These are phyloP conservation scores for Sphaerophoria rueppellii DNA, from an alignment of 2,888 invertebrate species.

Conservation along the genomic window DNA sequence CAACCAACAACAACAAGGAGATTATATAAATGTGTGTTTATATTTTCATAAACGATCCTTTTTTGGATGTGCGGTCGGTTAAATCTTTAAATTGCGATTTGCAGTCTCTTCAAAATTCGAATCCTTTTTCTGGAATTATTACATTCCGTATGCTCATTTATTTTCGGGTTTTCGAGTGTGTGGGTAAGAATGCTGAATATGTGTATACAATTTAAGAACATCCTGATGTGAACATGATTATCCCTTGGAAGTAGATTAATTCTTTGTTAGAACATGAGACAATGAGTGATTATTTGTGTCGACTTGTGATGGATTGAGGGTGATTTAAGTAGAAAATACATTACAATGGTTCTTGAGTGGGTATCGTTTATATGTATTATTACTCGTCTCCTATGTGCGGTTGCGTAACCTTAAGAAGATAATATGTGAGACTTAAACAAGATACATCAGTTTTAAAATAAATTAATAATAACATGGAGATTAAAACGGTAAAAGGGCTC, in stretches of 20 bases:
- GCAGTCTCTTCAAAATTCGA: not conserved
- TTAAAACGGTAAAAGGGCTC: too few relatives aligned
- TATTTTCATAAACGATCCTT: conserved; percentile 36
- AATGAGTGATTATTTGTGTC: conserved; percentile 56
- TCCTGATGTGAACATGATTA: conserved; percentile 40
- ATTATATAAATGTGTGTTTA: conserved; percentile 5
- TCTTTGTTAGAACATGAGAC: conserved; percentile 42
- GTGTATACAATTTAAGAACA: not conserved
- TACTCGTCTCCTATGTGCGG: not conserved
- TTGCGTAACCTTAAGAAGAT: not conserved
- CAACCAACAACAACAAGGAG: not conserved
- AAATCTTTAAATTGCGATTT: conserved; percentile 59
- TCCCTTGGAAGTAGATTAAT: conserved; percentile 45
- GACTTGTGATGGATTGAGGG: conserved; percentile 54
- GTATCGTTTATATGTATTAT: not conserved
- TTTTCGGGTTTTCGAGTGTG: conserved; percentile 15
- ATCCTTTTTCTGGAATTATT: conserved; percentile 47
- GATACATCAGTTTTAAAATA: not conserved
- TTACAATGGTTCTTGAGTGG: conserved; percentile 2
- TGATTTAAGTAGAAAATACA: conserved; percentile 15
- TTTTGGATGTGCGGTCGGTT: conserved; percentile 46
- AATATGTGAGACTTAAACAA: not conserved
- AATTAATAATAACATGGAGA: too few relatives aligned
- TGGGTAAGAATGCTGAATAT: not conserved
- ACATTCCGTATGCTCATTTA: conserved; percentile 32